Evolutionary conservation across 2,797 vertebrate genomes (phyloP), one percentile per base, ranked within the genome.

Genomic region (Spatula versicolor): DNA sequence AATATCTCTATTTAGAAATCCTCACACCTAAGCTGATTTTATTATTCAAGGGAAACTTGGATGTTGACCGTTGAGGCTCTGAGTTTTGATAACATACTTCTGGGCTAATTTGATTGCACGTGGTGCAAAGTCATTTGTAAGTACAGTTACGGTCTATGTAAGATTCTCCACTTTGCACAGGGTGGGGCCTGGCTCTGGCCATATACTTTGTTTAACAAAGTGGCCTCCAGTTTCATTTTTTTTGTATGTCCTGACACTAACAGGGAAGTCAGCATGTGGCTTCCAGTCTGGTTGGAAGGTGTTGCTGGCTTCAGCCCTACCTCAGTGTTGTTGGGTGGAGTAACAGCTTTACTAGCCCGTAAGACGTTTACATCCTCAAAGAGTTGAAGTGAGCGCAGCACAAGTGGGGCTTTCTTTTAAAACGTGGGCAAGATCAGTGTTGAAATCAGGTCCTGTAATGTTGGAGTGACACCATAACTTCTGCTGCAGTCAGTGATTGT

Each of bases 121-220:
- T 11, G n/a, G 21, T 50, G 60, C 54, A 33, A 48, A 80, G 52
- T 11, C 74, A 62, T 33, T 67, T 45, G 4, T 30, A 30, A 60
- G 6, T 3, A 1, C 33, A 8, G 21, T 68, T 64, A 30, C 17
- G 37, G 16, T 9, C 46, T 3, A 0, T 30, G 26, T 17, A 37
- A 46, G 39, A 33, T 66, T 59, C 31, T 78, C n/a, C 17, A 1
- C 56, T 73, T 46, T 21, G 58, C 28, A 23, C 0, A 2, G 18
- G 9, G 2, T 56, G 31, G 39, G 48, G 46, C 6, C 55, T 62
- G 59, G 21, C 31, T 76, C 54, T 35, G 17, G 6, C 48, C n/a
- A 7, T 16, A 3, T 4, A 18, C 45, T 86, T 54, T 8, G 5
- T 54, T 86, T 55, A 73, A 33, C 26, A 60, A 2, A 0, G 0